Conservation (phyloP, 2,797 vertebrate species). For the Acanthopagrus latus region DNA sequence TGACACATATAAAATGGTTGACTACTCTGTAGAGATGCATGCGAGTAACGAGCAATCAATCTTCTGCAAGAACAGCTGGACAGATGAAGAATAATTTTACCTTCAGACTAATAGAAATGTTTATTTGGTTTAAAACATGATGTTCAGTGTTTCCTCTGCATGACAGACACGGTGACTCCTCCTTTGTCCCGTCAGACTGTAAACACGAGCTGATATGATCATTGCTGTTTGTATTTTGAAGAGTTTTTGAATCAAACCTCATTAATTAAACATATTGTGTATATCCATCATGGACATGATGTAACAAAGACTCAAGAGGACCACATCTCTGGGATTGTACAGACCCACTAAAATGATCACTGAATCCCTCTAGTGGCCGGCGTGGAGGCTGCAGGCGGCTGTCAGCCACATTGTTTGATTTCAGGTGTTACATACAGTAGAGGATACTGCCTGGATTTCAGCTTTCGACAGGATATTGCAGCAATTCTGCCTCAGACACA, state of each 20-base stretch:
- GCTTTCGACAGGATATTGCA: conserved; percentile 12
- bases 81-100: not conserved
- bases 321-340: conserved; percentile 36
- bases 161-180: not conserved
- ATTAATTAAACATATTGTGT: conserved; percentile 66
- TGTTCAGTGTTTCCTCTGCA: too few relatives aligned
- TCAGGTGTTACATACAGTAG: conserved; percentile 18
- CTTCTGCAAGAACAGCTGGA: not conserved
- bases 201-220: conserved; percentile 36
- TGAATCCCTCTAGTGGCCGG: conserved; percentile 74
- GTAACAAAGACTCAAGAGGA: conserved; percentile 77
- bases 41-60: conserved; percentile 13
- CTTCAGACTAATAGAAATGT: conserved; percentile 8
- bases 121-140: not conserved
- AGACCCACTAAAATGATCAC: conserved; percentile 40
- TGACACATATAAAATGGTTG: conserved; percentile 40
- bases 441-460: conserved; percentile 12
- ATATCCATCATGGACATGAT: conserved; percentile 68
- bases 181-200: conserved; percentile 24
- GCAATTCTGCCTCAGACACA: not conserved
- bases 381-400: conserved; percentile 37
- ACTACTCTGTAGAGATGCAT: conserved; percentile 35
- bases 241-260: conserved; percentile 45
- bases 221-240: conserved; percentile 40
- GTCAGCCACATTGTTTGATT: conserved; percentile 38